Percentiles rank a stretch among this genome's conserved stretches.
These are phyloP conservation scores for Rhincodon typus DNA, from an alignment of 2,797 vertebrate genomes.

Conservation along the genomic window DNA sequence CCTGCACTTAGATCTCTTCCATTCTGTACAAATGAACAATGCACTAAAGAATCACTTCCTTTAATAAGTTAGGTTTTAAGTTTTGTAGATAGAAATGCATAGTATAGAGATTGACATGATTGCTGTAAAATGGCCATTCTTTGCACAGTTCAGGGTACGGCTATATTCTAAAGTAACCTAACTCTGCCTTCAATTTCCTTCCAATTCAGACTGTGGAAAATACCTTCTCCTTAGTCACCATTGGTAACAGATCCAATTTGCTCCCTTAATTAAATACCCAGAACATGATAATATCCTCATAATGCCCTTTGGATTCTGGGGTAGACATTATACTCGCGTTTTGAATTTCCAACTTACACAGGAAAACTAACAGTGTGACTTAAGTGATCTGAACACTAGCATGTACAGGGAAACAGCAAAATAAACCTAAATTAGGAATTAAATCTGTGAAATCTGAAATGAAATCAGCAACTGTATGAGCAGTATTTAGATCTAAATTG, in stretches of 20 bases:
- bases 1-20: neutral
- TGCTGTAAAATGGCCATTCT: neutral
- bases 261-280: neutral
- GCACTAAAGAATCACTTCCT: neutral
- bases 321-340: neutral
- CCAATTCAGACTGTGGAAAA: neutral
- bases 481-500: neutral
- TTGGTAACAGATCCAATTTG: neutral
- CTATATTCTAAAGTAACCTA: neutral
- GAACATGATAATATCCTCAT: neutral
- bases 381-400: too few relatives aligned
- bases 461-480: neutral
- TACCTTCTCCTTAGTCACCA: neutral
- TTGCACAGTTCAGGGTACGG: neutral
- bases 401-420: too few relatives aligned
- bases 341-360: neutral
- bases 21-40: neutral
- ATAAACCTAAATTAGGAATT: neutral
- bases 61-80: neutral
- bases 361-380: too few relatives aligned
- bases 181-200: neutral
- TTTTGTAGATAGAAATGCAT: neutral
- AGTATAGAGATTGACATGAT: neutral
- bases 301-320: neutral
- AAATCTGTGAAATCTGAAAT: slow-evolving; percentile 6